A percentile compares a stretch with the other conserved stretches of the same genome.
These are phyloP conservation scores for Therioaphis trifolii DNA, from an alignment of 2,888 invertebrate species.

Conservation along the genomic window DNA sequence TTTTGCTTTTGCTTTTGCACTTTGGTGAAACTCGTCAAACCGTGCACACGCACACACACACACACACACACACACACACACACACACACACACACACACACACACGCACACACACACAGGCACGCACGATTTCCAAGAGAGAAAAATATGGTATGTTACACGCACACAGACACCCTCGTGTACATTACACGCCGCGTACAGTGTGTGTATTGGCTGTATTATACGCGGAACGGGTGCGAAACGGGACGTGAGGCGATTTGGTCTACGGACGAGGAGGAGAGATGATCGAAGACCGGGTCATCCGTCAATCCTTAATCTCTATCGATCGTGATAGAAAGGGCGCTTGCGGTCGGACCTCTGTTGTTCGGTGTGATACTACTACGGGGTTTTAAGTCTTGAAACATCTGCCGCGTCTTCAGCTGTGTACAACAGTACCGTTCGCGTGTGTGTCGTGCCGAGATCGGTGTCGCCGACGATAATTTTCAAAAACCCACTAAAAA, in stretches of 20 bases:
- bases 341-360: slow-evolving; percentile 20
- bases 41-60: not conserved
- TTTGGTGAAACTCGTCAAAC: slow-evolving; percentile 40
- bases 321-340: slow-evolving; percentile 38
- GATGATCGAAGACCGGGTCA: not conserved
- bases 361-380: not conserved
- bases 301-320: slow-evolving; percentile 49
- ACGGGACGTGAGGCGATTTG: no score
- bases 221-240: no score
- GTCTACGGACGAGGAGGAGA: no score
- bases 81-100: not conserved
- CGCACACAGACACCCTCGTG: no score
- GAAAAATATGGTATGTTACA: not conserved
- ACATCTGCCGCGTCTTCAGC: slow-evolving; percentile 21
- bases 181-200: no score
- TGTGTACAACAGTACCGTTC: no score
- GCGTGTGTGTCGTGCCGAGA: no score
- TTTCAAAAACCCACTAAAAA: no score
- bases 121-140: not conserved
- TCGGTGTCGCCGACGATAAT: no score
- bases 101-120: not conserved
- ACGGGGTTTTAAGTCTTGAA: slow-evolving; percentile 9
- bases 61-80: not conserved
- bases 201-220: not conserved
- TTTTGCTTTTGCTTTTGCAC: slow-evolving; percentile 13